Evolutionary conservation across 2,888 invertebrate genomes (phyloP), one percentile per base, ranked within the genome.

Genomic region (Pterobdella sp.): DNA sequence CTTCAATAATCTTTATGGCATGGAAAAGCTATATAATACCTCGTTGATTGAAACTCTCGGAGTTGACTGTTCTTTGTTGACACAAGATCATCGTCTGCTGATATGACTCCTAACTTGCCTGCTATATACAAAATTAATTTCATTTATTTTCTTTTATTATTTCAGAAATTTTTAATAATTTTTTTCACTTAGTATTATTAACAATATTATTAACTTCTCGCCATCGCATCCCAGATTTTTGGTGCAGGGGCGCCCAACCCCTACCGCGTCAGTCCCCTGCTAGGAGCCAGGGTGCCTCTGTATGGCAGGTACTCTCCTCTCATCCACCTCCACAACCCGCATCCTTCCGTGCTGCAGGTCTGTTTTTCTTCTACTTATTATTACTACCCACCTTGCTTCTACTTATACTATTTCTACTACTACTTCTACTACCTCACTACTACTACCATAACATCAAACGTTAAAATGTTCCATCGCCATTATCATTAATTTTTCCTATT

Each of bases 251-350:
- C 90, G 79, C 90, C 91, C 79, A 95, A 93, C 86, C 92, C 91
- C 72, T 97, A 94, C 87, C 88, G 92, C 79, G 86, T 97, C 80
- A 88, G 91, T 84, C 94, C 97, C 73, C 88, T 95, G 82, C 88
- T 94, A 76, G 93, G 92, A 76, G 89, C 94, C 77, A 90, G 90
- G 82, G 89, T 95, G 82, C 96, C 97, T 76, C 86, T 91, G 81
- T 95, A 97, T 87, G 91, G 92, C 78, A 90, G 91, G 77, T 90
- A 93, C 81, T 89, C 91, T 80, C 92, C 94, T 75, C 87, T 91
- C 82, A 91, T 97, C 82, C 89, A 90, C 80, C 88, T 98, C 87
- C 91, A 94, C 86, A 98, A 98, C 88, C 97, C 97, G 78, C 91
- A 93, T 83, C 87, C 89, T 79, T 88, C 89, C 80, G 88, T 91